Evolutionary conservation across 1,140 invertebrate species (phyloP).

Genomic region (Brachystomella parvula): DNA sequence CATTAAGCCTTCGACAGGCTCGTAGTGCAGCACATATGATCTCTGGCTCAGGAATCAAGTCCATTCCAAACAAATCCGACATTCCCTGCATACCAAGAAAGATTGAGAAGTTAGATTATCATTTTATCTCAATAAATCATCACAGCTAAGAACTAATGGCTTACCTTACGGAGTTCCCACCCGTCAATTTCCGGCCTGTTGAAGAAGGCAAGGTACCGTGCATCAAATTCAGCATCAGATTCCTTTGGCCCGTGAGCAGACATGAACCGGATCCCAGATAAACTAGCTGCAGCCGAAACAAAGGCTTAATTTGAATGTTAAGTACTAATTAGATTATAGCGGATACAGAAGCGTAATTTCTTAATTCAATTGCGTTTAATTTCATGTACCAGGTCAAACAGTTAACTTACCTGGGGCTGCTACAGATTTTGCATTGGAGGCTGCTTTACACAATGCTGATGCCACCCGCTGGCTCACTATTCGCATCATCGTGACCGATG

Average conservation of each 20-base stretch:
- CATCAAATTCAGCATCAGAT: constrained; percentile 63
- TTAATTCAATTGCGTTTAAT: not conserved
- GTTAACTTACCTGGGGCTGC: no score
- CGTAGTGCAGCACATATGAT: constrained; percentile 84
- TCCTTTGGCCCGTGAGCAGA: constrained; percentile 39
- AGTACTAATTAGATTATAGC: not conserved
- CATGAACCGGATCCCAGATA: constrained; percentile 10
- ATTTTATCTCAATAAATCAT: not conserved
- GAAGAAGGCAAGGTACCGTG: constrained; percentile 75
- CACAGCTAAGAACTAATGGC: not conserved
- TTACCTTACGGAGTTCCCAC: constrained; percentile 83
- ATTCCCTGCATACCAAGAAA: constrained; percentile 44
- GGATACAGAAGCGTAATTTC: not conserved
- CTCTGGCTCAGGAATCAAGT: constrained; percentile 89
- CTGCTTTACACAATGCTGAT: no score
- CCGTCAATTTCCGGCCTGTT: constrained; percentile 83
- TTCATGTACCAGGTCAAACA: no score
- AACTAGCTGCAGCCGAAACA: no score
- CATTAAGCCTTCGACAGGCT: constrained; percentile 87
- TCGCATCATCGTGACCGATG: no score
- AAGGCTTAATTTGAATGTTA: no score
- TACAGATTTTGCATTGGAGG: no score
- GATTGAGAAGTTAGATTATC: not conserved
- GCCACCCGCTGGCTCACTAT: no score
- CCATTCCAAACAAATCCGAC: constrained; percentile 65